Evolutionary conservation across 2,113 vertebrate species (phyloP).

Genomic region (Bufo gargarizans): DNA sequence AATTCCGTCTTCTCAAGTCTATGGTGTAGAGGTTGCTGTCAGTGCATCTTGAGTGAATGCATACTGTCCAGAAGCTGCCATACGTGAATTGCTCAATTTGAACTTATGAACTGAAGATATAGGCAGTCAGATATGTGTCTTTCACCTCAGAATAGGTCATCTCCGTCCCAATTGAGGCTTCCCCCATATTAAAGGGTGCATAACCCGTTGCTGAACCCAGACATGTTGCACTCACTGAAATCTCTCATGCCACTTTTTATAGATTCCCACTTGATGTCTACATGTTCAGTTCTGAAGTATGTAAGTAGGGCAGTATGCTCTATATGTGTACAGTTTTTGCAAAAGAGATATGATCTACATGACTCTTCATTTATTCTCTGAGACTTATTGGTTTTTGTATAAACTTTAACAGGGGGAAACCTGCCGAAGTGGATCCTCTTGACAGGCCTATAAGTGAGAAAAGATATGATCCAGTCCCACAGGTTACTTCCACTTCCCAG

Average conservation of each 20-base stretch:
- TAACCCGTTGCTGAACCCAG: background rate
- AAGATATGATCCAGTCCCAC: conserved; percentile 81
- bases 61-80: conserved; percentile 36
- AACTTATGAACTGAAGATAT: conserved; percentile 50
- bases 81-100: conserved; percentile 56
- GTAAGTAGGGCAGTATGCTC: conserved; percentile 2
- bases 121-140: background rate
- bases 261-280: background rate
- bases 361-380: background rate
- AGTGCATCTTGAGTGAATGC: conserved; percentile 61
- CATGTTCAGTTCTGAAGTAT: conserved; percentile 35
- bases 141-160: background rate
- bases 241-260: conserved; percentile 22
- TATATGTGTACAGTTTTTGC: background rate
- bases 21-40: conserved; percentile 58
- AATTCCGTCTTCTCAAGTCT: conserved; percentile 64
- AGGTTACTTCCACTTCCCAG: conserved; percentile 80
- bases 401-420: conserved; percentile 74
- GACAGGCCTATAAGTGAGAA: conserved; percentile 89
- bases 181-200: background rate
- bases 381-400: conserved; percentile 26
- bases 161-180: background rate
- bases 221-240: background rate
- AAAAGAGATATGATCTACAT: background rate
- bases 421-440: conserved; percentile 73